Evolutionary conservation across 2,113 vertebrate genomes (phyloP).

Genomic region (Acinonyx jubatus): DNA sequence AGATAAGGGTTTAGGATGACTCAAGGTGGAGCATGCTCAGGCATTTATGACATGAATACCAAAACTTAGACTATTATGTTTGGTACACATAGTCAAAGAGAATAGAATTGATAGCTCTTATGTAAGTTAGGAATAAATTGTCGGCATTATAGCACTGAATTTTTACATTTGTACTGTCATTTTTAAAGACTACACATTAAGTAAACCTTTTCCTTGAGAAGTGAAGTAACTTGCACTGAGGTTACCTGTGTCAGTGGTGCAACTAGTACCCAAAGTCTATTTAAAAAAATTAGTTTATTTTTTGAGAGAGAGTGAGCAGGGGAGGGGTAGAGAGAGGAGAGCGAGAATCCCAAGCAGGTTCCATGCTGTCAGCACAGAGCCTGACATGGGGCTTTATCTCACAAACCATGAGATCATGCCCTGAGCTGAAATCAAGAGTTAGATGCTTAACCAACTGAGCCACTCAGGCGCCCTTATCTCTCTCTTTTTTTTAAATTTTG

Average conservation of each 20-base stretch:
- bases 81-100: neutral
- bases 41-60: slow-evolving; percentile 1
- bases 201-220: slow-evolving; percentile 48
- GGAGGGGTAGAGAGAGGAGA: too few relatives aligned
- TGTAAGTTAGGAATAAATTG: slow-evolving; percentile 41
- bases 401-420: too few relatives aligned
- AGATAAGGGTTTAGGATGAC: neutral
- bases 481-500: too few relatives aligned
- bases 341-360: too few relatives aligned
- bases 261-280: neutral
- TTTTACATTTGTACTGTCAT: slow-evolving; percentile 18
- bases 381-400: too few relatives aligned
- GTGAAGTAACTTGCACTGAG: slow-evolving; percentile 24
- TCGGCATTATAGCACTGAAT: neutral
- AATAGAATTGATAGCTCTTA: slow-evolving; percentile 24
- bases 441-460: too few relatives aligned
- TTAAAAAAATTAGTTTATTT: neutral
- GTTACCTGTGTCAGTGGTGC: neutral
- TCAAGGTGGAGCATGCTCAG: neutral
- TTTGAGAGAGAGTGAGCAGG: too few relatives aligned
- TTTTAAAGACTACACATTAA: neutral
- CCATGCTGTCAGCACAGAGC: too few relatives aligned
- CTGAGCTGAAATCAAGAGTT: too few relatives aligned
- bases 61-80: slow-evolving; percentile 25
- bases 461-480: too few relatives aligned